Percentiles rank a stretch among this genome's conserved stretches.
These are phyloP conservation scores for Pitangus sulphuratus DNA, from an alignment of 2,797 vertebrate genomes.

Conservation along the genomic window DNA sequence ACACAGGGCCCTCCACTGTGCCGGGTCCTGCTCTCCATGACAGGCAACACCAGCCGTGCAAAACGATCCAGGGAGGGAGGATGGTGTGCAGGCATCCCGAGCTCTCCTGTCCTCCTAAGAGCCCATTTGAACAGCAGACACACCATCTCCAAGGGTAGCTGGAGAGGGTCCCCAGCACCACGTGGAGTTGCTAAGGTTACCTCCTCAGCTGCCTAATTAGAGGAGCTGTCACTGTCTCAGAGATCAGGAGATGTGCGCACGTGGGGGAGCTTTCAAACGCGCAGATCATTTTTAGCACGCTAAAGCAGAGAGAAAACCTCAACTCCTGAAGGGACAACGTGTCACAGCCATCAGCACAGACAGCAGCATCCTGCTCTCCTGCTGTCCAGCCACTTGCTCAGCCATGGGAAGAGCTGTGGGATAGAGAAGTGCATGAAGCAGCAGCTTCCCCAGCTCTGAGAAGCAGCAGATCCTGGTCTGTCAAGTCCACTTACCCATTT, in stretches of 20 bases:
- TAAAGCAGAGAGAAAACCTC: not conserved
- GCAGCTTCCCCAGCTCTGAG: not conserved
- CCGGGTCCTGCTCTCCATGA: not conserved
- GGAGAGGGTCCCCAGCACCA: conserved; percentile 20
- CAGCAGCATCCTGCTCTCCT: not conserved
- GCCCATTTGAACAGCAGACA: not conserved
- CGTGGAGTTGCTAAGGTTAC: conserved; percentile 76
- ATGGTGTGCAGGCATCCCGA: accelerated
- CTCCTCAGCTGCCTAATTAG: conserved; percentile 59
- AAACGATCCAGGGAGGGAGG: accelerated
- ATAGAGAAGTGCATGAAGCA: not conserved
- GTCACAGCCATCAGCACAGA: not conserved
- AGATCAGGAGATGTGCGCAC: not conserved
- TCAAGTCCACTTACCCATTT: accelerated
- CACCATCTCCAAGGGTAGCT: not conserved
- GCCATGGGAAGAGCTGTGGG: accelerated
- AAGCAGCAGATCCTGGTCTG: not conserved
- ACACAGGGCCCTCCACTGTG: accelerated
- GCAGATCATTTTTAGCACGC: not conserved
- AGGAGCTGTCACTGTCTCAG: conserved; percentile 57
- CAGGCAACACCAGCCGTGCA: accelerated
- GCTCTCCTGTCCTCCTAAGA: not conserved
- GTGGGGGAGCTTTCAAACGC: not conserved
- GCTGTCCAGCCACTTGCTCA: accelerated
- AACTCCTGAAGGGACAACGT: accelerated